Conservation (phyloP, 2,888 invertebrate genomes). For the Athalia cordata region DNA sequence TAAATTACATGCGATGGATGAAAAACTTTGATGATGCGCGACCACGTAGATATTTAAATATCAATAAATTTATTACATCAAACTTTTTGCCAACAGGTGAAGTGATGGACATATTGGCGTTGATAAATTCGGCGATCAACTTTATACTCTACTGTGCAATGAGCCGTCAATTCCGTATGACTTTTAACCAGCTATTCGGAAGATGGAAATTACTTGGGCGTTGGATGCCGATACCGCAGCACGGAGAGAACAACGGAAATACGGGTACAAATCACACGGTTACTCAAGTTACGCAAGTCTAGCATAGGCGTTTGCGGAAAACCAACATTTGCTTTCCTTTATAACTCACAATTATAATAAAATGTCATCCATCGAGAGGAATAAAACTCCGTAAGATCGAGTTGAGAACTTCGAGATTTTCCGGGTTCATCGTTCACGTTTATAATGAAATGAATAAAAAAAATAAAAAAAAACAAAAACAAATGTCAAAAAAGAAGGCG, state of each 20-base stretch:
- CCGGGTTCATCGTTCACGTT: no score
- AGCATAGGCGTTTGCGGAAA: conserved; percentile 61
- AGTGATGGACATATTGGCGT: conserved; percentile 91
- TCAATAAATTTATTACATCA: not conserved
- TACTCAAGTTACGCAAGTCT: conserved; percentile 71
- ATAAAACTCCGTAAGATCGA: not conserved
- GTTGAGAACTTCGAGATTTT: no score
- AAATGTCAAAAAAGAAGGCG: not conserved
- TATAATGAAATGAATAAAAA: no score
- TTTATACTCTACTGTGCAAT: conserved; percentile 95
- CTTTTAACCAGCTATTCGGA: conserved; percentile 82
- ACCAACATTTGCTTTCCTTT: conserved; percentile 58
- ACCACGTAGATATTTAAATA: not conserved
- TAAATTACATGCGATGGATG: no score
- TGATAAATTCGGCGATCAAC: conserved; percentile 94
- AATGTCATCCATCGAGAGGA: not conserved
- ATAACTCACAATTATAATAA: conserved; percentile 37
- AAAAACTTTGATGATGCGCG: not conserved
- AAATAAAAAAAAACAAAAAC: not conserved
- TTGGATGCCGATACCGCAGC: conserved; percentile 62
- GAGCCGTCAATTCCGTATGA: conserved; percentile 93
- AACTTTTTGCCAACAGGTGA: conserved; percentile 74
- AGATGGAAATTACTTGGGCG: conserved; percentile 62
- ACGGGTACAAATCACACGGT: conserved; percentile 68
- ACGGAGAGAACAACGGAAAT: conserved; percentile 66